Evolutionary conservation across 1,140 invertebrate species (phyloP).

Genomic region (Arctopsyche grandis): DNA sequence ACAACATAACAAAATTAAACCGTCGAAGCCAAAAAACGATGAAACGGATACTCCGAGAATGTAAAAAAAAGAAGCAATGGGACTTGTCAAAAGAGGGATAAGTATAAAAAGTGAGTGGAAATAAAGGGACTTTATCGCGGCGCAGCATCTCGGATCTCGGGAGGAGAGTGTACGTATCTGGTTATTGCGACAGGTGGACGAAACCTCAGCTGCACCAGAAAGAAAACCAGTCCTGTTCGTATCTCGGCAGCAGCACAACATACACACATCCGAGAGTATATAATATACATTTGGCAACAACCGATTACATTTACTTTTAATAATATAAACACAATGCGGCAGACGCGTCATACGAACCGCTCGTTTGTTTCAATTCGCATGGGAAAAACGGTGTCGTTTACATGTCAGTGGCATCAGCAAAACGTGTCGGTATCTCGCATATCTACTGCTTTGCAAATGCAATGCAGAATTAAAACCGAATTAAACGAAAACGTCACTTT

Average conservation of each 20-base stretch:
- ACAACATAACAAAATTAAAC: not conserved
- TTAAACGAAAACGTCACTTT: conserved; percentile 10
- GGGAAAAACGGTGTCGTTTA: conserved; percentile 21
- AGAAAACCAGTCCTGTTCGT: conserved; percentile 4
- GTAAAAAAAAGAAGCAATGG: not conserved
- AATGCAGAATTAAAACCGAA: not conserved
- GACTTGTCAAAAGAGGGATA: not conserved
- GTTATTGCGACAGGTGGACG: conserved; percentile 24
- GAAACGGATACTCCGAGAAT: not conserved
- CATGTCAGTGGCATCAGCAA: not conserved
- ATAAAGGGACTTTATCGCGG: conserved; percentile 15
- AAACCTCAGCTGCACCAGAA: not conserved
- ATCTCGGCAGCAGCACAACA: conserved; percentile 11
- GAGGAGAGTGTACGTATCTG: conserved; percentile 11
- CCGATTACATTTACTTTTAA: not conserved
- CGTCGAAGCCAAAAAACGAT: not conserved
- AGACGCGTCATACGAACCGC: not conserved
- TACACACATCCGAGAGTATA: no score
- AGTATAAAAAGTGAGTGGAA: not conserved
- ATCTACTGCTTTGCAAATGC: no score
- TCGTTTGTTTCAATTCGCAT: not conserved
- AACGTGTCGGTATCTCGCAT: not conserved
- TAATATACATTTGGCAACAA: conserved; percentile 21
- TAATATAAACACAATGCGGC: conserved; percentile 5
- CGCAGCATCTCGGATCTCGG: conserved; percentile 10